Evolutionary conservation across 2,113 vertebrate species (phyloP).

Genomic region (Oreochromis aureus): DNA sequence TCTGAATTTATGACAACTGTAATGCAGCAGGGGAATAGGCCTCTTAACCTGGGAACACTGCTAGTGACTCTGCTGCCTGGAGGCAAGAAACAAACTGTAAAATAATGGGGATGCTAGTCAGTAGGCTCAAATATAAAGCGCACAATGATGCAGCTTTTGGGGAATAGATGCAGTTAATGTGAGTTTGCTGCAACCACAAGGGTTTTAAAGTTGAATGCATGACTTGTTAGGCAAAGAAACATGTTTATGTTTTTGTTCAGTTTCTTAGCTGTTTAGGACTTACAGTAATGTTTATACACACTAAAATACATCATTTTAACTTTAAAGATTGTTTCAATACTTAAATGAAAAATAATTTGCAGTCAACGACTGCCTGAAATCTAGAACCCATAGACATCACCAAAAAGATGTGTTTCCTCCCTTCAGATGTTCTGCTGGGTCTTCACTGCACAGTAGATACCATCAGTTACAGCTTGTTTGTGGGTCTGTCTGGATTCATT

Average conservation of each 20-base stretch:
- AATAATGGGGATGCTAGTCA: background rate
- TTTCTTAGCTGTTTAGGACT: background rate
- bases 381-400: background rate
- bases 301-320: background rate
- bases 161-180: constrained; percentile 4
- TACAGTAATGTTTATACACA: background rate
- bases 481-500: background rate
- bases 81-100: background rate
- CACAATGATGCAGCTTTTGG: background rate
- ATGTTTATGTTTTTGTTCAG: background rate
- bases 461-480: background rate
- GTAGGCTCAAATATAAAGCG: constrained; percentile 3
- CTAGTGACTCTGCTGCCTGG: background rate
- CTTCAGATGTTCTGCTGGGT: background rate
- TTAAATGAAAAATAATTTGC: background rate
- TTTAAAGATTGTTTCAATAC: background rate
- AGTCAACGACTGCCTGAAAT: background rate
- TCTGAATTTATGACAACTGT: constrained; percentile 32
- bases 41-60: background rate
- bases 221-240: background rate
- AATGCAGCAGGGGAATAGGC: background rate
- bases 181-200: background rate
- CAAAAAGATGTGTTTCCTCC: accelerated
- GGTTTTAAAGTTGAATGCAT: background rate
- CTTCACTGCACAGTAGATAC: background rate